Evolutionary conservation across 2,888 invertebrate species (phyloP), one percentile per base, ranked within the genome.

Genomic region (Erynnis tages): DNA sequence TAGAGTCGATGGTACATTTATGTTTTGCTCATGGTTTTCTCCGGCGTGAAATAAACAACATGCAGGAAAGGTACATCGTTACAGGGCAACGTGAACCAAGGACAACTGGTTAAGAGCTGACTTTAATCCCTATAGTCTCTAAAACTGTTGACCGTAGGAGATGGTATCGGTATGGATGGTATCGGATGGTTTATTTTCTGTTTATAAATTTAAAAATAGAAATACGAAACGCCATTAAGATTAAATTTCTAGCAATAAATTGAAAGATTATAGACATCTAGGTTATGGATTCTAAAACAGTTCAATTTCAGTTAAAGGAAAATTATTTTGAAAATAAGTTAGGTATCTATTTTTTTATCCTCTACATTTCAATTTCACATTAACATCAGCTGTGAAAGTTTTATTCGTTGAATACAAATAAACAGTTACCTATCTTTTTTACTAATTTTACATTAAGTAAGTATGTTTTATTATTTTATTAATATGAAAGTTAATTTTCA

Each of bases 71-170:
- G 23, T 25, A 41, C 25, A 41, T 49, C 49, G 41, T 41, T 40
- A 41, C 17, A 41, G 40, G 17, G 41, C 32, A 34, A 25, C 38
- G 21, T 50, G 47, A 59, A 62, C 67, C 81, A 81, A 83, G 81
- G 81, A 75, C 73, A 71, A 75, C 77, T 78, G 79, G 75, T 78
- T 61, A 54, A 58, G 54, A 49, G 49, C 17, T 19, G 41, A 21
- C 14, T 43, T 43, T 34, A 35, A 29, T 35, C 43, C 50, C 41
- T 41, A 29, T 49, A 41, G 50, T 29, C 35, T 43, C 50, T 50
- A 50, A 43, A 43, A 50, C 50, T 21, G 50, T 50, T 41, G 49
- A 41, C 32, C 13, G 35, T 50, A 50, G 43, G 35, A 41, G 50
- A 50, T 43, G 35, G 50, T 50, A 50, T 50, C 50, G 27, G 50